Conservation (phyloP, 2,888 invertebrate genomes). For the Acleris literana region DNA sequence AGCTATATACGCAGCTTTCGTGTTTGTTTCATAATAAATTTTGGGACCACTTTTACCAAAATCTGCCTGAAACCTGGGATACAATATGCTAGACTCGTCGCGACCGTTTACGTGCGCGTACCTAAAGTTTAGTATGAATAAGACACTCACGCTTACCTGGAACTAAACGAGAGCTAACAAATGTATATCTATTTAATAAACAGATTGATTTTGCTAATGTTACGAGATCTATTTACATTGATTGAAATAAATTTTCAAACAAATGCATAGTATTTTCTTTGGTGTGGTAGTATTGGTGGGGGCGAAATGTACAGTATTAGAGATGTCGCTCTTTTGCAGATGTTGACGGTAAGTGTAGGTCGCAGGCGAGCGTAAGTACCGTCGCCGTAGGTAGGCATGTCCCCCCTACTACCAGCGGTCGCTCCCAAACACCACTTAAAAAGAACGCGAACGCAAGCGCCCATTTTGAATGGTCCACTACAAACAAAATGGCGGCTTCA, state of each 20-base stretch:
- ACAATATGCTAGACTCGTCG: slow-evolving; percentile 42
- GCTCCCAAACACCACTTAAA: slow-evolving; percentile 23
- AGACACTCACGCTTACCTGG: slow-evolving; percentile 64
- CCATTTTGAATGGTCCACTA: slow-evolving; percentile 62
- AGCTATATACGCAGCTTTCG: slow-evolving; percentile 57
- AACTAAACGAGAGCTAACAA: slow-evolving; percentile 53
- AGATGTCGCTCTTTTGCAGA: slow-evolving; percentile 80
- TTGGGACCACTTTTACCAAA: slow-evolving; percentile 77
- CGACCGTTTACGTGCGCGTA: slow-evolving; percentile 41
- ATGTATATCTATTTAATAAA: slow-evolving; percentile 53
- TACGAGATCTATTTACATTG: slow-evolving; percentile 73
- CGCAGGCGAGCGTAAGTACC: slow-evolving; percentile 56
- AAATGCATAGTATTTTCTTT: slow-evolving; percentile 78
- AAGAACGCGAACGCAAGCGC: slow-evolving; percentile 52
- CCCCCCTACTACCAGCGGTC: slow-evolving; percentile 8
- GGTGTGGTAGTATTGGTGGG: slow-evolving; percentile 65
- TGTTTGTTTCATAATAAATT: slow-evolving; percentile 80
- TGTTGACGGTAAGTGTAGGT: slow-evolving; percentile 83
- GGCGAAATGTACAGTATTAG: slow-evolving; percentile 74
- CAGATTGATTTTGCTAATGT: slow-evolving; percentile 70
- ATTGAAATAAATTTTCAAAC: slow-evolving; percentile 74
- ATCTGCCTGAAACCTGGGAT: slow-evolving; percentile 54
- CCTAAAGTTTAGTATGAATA: slow-evolving; percentile 77
- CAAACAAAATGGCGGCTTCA: slow-evolving; percentile 74
- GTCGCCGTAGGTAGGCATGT: slow-evolving; percentile 41